A percentile compares a stretch with the other conserved stretches of the same genome.
Evolutionary conservation across 1,140 invertebrate genomes (phyloP).

Genomic region (Mizuhopecten yessoensis): DNA sequence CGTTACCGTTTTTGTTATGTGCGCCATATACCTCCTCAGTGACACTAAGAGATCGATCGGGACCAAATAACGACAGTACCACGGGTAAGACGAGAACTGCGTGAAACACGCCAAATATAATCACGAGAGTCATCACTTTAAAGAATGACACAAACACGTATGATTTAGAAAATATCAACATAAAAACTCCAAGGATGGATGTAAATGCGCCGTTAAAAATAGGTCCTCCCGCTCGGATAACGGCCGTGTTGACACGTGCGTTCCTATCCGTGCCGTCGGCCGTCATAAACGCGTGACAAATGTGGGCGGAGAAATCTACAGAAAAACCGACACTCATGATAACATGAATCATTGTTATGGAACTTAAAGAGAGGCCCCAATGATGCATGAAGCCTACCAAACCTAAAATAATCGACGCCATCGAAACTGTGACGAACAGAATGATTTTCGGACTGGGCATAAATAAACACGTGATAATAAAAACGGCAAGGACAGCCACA

Average conservation of each 20-base stretch:
- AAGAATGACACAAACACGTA: slow-evolving; percentile 99
- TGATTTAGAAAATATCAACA: slow-evolving; percentile 93
- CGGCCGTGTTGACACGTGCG: slow-evolving; percentile 92
- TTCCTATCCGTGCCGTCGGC: slow-evolving; percentile 84
- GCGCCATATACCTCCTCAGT: not conserved
- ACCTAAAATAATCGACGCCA: slow-evolving; percentile 96
- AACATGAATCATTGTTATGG: slow-evolving; percentile 99
- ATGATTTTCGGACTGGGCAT: slow-evolving; percentile 97
- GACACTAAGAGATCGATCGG: not conserved
- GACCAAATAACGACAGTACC: slow-evolving; percentile 87
- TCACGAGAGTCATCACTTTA: slow-evolving; percentile 91
- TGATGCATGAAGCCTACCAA: slow-evolving; percentile 98
- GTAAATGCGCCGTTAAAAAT: slow-evolving; percentile 97
- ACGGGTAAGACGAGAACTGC: slow-evolving; percentile 86
- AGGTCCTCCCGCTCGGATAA: slow-evolving; percentile 95
- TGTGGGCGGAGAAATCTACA: slow-evolving; percentile 98
- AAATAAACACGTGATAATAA: slow-evolving; percentile 97
- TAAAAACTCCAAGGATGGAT: slow-evolving; percentile 95
- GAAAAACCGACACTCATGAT: slow-evolving; percentile 99
- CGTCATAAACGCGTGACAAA: slow-evolving; percentile 97
- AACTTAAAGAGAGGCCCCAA: slow-evolving; percentile 97
- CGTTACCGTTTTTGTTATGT: not conserved
- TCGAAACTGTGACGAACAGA: slow-evolving; percentile 97
- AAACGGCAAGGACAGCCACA: slow-evolving; percentile 96
- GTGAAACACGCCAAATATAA: slow-evolving; percentile 54